Evolutionary conservation across 1,140 invertebrate species (phyloP), one percentile per base, ranked within the genome.

Genomic region (Bombus superbus): DNA sequence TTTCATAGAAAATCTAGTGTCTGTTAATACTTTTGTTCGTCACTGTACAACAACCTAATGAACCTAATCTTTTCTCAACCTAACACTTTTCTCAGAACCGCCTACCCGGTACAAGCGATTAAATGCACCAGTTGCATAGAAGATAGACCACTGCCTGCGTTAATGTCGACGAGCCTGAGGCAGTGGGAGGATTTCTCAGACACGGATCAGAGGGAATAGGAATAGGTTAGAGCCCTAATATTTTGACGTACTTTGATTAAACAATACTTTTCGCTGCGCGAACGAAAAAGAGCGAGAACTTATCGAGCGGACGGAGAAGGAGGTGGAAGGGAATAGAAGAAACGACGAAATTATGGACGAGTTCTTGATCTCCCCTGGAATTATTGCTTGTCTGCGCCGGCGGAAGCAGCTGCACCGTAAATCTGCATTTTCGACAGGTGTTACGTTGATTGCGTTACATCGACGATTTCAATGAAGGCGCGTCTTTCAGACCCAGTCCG

Each of bases 361-460:
- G 86, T 84, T 83, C 75, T 84, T 28, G 75, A 64, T 83, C 78
- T 85, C 82, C 83, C 47, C 57, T 69, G 42, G 86, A 91, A 90
- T 91, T 91, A 92, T 91, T 91, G 85, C 81, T 91, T 89, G 88
- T 86, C 69, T 80, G 76, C 68, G 40, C 66, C 86, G 71, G 80
- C 87, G 91, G 91, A 92, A 92, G 78, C 91, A 92, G 91, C 91
- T 92, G 91, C 90, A 40, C 53, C 74, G 88, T 89, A 90, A 92
- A 92, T 92, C 86, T 92, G 91, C 91, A 92, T 92, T 92, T 89
- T 91, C 91, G 87, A 91, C 91, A 92, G 91, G 91, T 92, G 91
- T 88, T 91, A 74, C 90, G 84, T 86, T 90, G 87, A 91, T 91
- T 82, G 68, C 87, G 47, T 79, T 88, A 73, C 86, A 89, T 90